These are phyloP conservation scores for Glomeris marginata DNA, from an alignment of 2,888 invertebrate species.

Conservation along the genomic window DNA sequence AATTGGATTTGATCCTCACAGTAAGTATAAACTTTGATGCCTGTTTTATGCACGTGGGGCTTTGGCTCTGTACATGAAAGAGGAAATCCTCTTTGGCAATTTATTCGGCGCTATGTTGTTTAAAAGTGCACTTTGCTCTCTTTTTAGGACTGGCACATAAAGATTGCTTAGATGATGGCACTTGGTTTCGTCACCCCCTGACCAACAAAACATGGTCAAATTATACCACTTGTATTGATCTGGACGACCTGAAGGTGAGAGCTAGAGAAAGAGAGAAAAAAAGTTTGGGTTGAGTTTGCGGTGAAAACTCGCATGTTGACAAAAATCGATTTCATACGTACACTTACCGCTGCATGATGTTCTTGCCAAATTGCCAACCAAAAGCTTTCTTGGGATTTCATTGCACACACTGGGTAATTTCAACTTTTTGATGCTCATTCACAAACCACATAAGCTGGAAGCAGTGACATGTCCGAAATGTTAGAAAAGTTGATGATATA, in stretches of 20 bases:
- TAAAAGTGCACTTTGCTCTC: too few species aligned
- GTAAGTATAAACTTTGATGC: conserved; percentile 39
- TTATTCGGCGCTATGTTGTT: not conserved
- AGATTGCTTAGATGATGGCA: conserved; percentile 46
- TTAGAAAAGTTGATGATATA: too few species aligned
- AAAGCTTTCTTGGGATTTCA: not conserved
- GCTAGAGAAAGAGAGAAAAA: not conserved
- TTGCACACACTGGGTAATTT: too few species aligned
- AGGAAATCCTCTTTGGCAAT: not conserved
- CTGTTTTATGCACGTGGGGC: not conserved
- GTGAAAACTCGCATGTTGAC: not conserved
- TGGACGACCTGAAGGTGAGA: conserved; percentile 43
- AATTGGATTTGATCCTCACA: conserved; percentile 48
- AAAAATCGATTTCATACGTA: too few species aligned
- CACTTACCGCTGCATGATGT: too few species aligned
- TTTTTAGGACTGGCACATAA: conserved; percentile 25
- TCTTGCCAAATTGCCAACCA: not conserved
- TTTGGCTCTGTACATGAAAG: not conserved
- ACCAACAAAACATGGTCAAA: conserved; percentile 48
- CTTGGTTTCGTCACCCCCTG: conserved; percentile 47
- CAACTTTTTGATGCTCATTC: too few species aligned
- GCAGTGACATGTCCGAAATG: too few species aligned
- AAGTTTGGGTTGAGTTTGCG: not conserved
- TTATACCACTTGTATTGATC: conserved; percentile 50
- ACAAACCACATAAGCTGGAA: too few species aligned